Evolutionary conservation across 2,113 vertebrate species (phyloP).

Genomic region (Vulpes ferrilata): DNA sequence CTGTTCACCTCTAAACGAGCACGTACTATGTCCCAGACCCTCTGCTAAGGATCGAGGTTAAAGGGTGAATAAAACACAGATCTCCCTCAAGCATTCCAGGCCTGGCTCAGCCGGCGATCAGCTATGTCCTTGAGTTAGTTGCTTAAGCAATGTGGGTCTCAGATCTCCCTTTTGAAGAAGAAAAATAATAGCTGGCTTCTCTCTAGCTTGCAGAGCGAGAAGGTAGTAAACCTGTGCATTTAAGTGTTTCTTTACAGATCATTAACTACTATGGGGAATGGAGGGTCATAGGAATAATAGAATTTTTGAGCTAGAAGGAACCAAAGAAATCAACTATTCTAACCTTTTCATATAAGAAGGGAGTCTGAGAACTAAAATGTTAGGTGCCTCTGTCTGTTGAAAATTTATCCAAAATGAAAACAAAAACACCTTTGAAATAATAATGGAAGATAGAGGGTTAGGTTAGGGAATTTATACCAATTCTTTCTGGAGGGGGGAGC

Average conservation of each 20-base stretch:
- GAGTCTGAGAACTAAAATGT: constrained; percentile 59
- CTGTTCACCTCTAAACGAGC: not conserved
- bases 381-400: constrained; percentile 26
- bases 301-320: constrained; percentile 74
- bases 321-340: constrained; percentile 66
- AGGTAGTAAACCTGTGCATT: constrained; percentile 71
- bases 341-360: constrained; percentile 51
- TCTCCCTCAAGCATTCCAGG: not conserved
- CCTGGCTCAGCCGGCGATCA: not conserved
- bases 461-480: not conserved
- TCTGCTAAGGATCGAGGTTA: not conserved
- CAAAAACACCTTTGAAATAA: constrained; percentile 67
- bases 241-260: constrained; percentile 78
- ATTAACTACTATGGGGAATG: constrained; percentile 74
- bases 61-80: not conserved
- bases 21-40: not conserved
- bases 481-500: not conserved
- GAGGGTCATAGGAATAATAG: constrained; percentile 71
- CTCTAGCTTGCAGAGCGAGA: constrained; percentile 39
- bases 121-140: constrained; percentile 66
- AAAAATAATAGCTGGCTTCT: constrained; percentile 69
- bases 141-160: constrained; percentile 43
- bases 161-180: constrained; percentile 59
- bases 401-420: constrained; percentile 60
- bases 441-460: not conserved